Evolutionary conservation across 2,113 vertebrate species (phyloP), one percentile per base, ranked within the genome.

Genomic region (Puffinus mauretanicus): DNA sequence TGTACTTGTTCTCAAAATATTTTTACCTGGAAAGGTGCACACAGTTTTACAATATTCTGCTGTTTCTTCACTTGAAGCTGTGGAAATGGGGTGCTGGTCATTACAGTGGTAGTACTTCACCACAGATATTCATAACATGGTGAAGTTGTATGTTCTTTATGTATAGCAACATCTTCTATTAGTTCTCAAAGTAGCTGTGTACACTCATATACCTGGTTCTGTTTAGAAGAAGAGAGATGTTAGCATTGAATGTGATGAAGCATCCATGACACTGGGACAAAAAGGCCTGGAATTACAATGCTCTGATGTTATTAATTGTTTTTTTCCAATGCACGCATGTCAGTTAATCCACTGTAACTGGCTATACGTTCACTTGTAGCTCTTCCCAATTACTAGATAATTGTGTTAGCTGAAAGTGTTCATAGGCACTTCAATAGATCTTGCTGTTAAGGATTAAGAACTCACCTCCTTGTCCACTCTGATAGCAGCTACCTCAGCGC

Each of bases 311-410:
- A 26, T 7, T n/a, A n/a, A n/a, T n/a, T 29, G 14, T 5, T 71
- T 72, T 69, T 70, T 89, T 8, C 36, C 26, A 73, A 7, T 22
- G 26, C 38, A 34, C 55, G 12, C 27, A 13, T 44, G 47, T 85
- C 36, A 49, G 17, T 78, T 71, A 88, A 30, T 84, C 34, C 16
- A 11, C 36, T 90, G 4, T 62, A 52, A 58, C 22, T 34, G 27
- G 47, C 47, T 40, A 10, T 36, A 17, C 1, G 0, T 73, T 69
- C 1, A 5, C 78, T 65, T 0, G 0, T 58, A 57, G 26, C 27
- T 83, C 58, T 64, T 80, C 29, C 32, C n/a, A n/a, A 1, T n/a
- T 85, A 24, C 49, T 58, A 32, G 13, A 27, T 69, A 42, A 61
- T 18, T 46, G 10, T 38, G 15, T 65, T 73, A 34, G 60, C 40